Evolutionary conservation across 1,140 invertebrate species (phyloP).

Genomic region (Diploscapter pachys): DNA sequence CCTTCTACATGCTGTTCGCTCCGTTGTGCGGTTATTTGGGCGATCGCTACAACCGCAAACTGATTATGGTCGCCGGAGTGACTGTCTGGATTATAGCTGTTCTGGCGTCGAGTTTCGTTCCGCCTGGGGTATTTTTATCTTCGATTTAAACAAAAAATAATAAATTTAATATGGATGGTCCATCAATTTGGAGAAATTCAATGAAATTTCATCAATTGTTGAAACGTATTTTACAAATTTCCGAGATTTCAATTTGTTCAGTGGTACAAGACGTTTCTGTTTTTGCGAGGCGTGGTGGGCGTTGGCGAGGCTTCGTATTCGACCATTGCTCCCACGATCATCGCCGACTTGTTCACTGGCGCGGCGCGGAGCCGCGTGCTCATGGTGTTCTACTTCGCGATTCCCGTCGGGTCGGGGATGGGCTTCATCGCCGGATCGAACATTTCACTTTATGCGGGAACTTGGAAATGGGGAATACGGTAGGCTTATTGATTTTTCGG

Average conservation of each 20-base stretch:
- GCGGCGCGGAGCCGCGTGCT: conserved; percentile 80
- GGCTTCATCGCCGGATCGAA: conserved; percentile 90
- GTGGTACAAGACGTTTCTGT: conserved; percentile 74
- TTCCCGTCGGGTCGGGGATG: conserved; percentile 86
- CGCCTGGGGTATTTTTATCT: not conserved
- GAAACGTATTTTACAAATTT: too few relatives aligned
- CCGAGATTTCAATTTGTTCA: conserved; percentile 62
- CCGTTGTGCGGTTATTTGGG: conserved; percentile 95
- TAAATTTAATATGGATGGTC: not conserved
- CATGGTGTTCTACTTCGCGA: conserved; percentile 96
- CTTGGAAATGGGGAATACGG: too few relatives aligned
- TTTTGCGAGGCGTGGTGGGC: conserved; percentile 87
- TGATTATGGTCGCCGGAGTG: conserved; percentile 86
- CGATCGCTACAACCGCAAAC: conserved; percentile 83
- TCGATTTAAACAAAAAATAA: too few relatives aligned
- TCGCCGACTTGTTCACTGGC: conserved; percentile 82
- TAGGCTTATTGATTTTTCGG: too few relatives aligned
- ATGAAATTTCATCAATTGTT: too few relatives aligned
- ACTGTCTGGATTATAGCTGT: conserved; percentile 89
- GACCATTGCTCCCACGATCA: conserved; percentile 96
- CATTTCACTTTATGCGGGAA: conserved; percentile 65
- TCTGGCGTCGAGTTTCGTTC: conserved; percentile 81
- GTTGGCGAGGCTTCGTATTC: conserved; percentile 94
- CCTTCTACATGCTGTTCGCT: conserved; percentile 94
- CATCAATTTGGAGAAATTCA: too few relatives aligned